Conservation (phyloP, 30 jellyfish, hydroid and myxozoan species). For the Haliclystus octoradiatus region DNA sequence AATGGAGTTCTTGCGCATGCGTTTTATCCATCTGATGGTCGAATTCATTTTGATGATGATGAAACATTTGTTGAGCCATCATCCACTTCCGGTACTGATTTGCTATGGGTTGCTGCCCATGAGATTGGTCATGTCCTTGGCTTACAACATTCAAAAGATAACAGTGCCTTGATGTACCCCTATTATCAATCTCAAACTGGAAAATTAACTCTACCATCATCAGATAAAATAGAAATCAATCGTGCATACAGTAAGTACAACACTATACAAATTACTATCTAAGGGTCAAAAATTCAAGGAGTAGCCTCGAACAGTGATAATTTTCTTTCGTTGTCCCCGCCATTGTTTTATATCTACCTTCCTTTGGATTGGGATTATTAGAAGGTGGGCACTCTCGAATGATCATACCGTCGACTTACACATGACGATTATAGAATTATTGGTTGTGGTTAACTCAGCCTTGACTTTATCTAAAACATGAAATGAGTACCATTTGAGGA, state of each 20-base stretch:
- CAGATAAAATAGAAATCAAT: not conserved
- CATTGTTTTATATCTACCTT: too few relatives aligned
- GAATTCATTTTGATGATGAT: slow-evolving; percentile 75
- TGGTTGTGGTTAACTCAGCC: too few relatives aligned
- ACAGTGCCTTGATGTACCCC: slow-evolving; percentile 82
- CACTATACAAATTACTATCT: too few relatives aligned
- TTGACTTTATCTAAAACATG: too few relatives aligned
- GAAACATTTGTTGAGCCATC: slow-evolving; percentile 53
- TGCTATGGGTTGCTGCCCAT: slow-evolving; percentile 90
- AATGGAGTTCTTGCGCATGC: slow-evolving; percentile 74
- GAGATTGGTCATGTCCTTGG: slow-evolving; percentile 91
- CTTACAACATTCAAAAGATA: slow-evolving; percentile 57
- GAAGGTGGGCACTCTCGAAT: too few relatives aligned
- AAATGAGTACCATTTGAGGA: too few relatives aligned
- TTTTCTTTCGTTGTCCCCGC: too few relatives aligned
- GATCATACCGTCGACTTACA: too few relatives aligned
- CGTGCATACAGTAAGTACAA: not conserved
- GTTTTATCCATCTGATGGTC: slow-evolving; percentile 40
- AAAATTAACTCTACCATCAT: not conserved
- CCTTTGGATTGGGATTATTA: too few relatives aligned
- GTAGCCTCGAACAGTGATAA: too few relatives aligned
- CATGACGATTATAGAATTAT: too few relatives aligned
- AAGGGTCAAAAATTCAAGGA: too few relatives aligned
- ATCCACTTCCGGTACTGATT: slow-evolving; percentile 50
- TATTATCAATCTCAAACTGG: slow-evolving; percentile 11